Conservation (phyloP, 2,888 invertebrate genomes). For the Lithophane leautieri region DNA sequence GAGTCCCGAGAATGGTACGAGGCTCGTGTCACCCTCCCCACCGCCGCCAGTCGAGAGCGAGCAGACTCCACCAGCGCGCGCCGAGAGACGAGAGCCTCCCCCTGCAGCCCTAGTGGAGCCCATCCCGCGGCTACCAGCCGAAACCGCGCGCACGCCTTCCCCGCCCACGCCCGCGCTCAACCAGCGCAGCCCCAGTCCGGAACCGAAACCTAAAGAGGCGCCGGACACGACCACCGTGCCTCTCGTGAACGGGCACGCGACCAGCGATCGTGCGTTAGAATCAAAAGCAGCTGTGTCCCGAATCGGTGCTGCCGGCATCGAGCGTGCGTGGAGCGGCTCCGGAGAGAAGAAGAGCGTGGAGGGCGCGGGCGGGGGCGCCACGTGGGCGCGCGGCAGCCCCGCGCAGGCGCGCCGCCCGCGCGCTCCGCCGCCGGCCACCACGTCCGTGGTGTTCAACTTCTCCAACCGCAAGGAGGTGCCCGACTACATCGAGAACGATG, state of each 20-base stretch:
- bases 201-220: conserved; percentile 42
- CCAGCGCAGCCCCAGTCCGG: conserved; percentile 60
- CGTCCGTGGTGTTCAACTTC: conserved; percentile 96
- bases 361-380: conserved; percentile 64
- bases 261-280: conserved; percentile 53
- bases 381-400: conserved; percentile 64
- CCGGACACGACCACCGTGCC: conserved; percentile 46
- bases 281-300: conserved; percentile 68
- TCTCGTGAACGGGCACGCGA: conserved; percentile 74
- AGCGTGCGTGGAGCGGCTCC: conserved; percentile 82
- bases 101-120: conserved; percentile 86
- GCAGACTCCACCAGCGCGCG: conserved; percentile 73
- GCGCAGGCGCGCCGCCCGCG: conserved; percentile 67
- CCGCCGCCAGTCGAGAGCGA: conserved; percentile 81
- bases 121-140: conserved; percentile 74
- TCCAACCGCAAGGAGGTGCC: conserved; percentile 96
- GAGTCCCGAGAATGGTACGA: conserved; percentile 65
- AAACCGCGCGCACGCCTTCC: conserved; percentile 69
- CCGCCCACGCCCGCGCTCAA: conserved; percentile 64
- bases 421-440: conserved; percentile 86
- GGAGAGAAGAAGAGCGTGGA: conserved; percentile 67
- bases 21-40: conserved; percentile 69
- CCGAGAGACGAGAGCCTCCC: conserved; percentile 86
- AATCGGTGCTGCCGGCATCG: conserved; percentile 79
- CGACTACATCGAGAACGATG: conserved; percentile 97